Conservation (phyloP, 1,140 invertebrate genomes). For the Drosophila punjabiensis region DNA sequence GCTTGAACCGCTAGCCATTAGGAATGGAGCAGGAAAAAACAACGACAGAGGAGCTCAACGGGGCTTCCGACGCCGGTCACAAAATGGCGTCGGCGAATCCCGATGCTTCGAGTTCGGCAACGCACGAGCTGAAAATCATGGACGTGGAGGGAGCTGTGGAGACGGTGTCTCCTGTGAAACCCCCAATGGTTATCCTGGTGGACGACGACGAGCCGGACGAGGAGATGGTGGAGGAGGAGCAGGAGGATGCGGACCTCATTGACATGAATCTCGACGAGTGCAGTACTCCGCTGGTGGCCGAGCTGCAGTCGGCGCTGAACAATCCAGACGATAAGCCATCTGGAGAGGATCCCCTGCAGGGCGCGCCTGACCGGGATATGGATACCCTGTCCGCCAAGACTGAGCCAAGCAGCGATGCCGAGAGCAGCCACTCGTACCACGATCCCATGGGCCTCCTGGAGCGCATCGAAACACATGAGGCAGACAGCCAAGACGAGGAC, state of each 20-base stretch:
- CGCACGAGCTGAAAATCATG: slow-evolving; percentile 67
- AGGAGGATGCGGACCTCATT: slow-evolving; percentile 7
- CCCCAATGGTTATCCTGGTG: slow-evolving; percentile 39
- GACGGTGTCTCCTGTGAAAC: not conserved
- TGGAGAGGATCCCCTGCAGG: slow-evolving; percentile 17
- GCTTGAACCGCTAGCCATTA: not conserved
- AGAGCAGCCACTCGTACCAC: slow-evolving; percentile 48
- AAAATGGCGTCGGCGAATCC: slow-evolving; percentile 68
- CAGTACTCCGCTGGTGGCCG: not conserved
- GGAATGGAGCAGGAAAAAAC: slow-evolving; percentile 9
- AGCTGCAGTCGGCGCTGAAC: slow-evolving; percentile 19
- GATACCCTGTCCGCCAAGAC: slow-evolving; percentile 47
- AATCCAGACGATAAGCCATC: slow-evolving; percentile 15
- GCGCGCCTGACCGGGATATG: slow-evolving; percentile 35
- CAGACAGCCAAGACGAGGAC: slow-evolving; percentile 44
- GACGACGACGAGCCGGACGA: slow-evolving; percentile 44
- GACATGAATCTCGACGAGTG: slow-evolving; percentile 7
- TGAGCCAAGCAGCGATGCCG: slow-evolving; percentile 54
- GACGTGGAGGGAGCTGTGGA: slow-evolving; percentile 59
- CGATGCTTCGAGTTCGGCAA: slow-evolving; percentile 1
- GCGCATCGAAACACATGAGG: slow-evolving; percentile 44
- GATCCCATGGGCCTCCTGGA: slow-evolving; percentile 69
- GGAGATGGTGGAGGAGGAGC: slow-evolving; percentile 2
- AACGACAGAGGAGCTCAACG: not conserved
- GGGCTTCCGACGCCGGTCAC: slow-evolving; percentile 35